phyloP scores from a whole-genome alignment of 2,113 vertebrate genomes.

The Laterallus jamaicensis region DNA sequence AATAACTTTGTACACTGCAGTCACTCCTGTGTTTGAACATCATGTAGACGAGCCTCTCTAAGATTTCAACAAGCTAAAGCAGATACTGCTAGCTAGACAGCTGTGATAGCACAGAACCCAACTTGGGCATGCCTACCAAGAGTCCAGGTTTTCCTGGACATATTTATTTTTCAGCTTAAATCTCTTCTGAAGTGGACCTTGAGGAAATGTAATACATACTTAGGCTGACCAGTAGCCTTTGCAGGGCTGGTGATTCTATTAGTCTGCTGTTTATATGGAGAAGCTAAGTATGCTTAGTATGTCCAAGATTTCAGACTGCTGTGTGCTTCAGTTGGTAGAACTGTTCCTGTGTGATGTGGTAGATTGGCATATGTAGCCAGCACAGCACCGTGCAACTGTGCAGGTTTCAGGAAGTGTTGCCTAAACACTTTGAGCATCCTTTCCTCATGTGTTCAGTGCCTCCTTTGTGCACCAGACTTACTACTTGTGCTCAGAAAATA shows the following conservation, averaged over 20 bases:
- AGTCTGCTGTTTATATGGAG: not conserved
- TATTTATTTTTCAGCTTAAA: not conserved
- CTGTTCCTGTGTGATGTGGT: fast-evolving
- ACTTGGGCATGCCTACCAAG: not conserved
- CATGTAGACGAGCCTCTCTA: not conserved
- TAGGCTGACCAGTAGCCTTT: not conserved
- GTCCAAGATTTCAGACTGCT: not conserved
- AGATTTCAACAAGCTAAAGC: fast-evolving
- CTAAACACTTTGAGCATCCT: not conserved
- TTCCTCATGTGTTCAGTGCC: not conserved
- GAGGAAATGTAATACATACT: not conserved
- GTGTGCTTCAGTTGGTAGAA: not conserved
- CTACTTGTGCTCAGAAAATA: not conserved
- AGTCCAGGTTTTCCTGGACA: not conserved
- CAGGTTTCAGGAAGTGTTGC: not conserved
- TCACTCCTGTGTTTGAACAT: not conserved
- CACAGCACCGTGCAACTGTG: not conserved
- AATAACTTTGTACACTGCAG: not conserved
- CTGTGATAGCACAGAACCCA: not conserved
- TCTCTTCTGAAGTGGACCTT: not conserved
- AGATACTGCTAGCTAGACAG: not conserved
- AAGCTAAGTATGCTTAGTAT: not conserved
- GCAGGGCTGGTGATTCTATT: not conserved
- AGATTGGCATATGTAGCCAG: not conserved
- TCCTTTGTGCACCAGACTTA: not conserved